Evolutionary conservation across 23 tunicate species (phyloP).

Genomic region (Trididemnum clinides): DNA sequence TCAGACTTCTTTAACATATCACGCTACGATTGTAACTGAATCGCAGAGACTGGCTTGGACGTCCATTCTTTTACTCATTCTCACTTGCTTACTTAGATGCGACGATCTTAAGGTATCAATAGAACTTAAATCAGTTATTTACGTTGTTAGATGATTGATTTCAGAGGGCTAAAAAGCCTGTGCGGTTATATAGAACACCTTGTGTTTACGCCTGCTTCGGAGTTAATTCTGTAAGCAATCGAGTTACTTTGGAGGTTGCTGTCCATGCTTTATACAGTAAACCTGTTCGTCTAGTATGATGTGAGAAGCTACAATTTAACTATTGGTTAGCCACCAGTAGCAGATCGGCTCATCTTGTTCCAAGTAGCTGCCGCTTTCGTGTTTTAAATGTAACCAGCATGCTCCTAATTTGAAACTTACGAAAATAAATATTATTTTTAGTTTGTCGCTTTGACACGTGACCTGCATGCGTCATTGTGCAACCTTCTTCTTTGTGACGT

Average conservation of each 20-base stretch:
- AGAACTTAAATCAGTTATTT: too few relatives aligned
- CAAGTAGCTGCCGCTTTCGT: background rate
- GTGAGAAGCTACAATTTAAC: too few relatives aligned
- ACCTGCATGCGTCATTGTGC: slow-evolving; percentile 75
- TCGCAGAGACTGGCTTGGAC: slow-evolving; percentile 85
- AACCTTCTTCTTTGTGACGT: slow-evolving; percentile 85
- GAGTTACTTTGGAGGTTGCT: too few relatives aligned
- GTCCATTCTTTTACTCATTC: slow-evolving; percentile 46
- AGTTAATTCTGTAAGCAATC: too few relatives aligned
- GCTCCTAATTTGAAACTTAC: too few relatives aligned
- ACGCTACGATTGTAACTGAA: slow-evolving; percentile 42
- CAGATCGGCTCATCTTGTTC: background rate
- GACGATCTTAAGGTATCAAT: slow-evolving; percentile 56
- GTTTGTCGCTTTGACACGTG: slow-evolving; percentile 52
- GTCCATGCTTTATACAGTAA: background rate
- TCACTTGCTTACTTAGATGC: slow-evolving; percentile 41
- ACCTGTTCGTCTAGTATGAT: too few relatives aligned
- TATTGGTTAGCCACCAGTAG: too few relatives aligned
- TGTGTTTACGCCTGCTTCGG: too few relatives aligned
- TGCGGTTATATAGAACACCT: too few relatives aligned
- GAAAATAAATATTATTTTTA: slow-evolving; percentile 9
- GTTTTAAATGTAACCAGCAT: background rate
- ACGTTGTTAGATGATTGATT: too few relatives aligned
- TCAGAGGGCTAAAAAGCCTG: too few relatives aligned
- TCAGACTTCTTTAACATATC: slow-evolving; percentile 69